Conservation (phyloP, 92 coral and sea anemone genomes). For the Metridium senile region DNA sequence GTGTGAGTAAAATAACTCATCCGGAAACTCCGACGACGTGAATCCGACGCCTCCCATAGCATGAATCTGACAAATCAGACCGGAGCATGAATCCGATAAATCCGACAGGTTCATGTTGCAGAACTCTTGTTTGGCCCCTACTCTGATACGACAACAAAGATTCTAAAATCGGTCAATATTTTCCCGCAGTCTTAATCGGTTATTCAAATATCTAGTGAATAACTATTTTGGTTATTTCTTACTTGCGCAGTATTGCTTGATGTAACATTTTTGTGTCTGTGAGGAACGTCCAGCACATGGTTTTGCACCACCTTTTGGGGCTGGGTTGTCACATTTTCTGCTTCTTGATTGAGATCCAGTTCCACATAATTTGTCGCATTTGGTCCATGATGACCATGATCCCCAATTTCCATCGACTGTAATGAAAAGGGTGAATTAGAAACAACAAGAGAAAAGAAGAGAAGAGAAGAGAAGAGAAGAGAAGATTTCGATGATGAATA, state of each 20-base stretch:
- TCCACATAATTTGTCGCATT: conserved; percentile 4
- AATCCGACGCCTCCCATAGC: no score
- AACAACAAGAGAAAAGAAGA: no score
- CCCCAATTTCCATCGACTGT: conserved; percentile 6
- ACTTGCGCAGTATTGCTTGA: background rate
- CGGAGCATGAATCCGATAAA: no score
- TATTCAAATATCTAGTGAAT: background rate
- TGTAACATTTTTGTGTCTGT: background rate
- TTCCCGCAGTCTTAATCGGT: background rate
- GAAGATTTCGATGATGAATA: no score
- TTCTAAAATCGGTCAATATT: background rate
- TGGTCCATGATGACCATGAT: background rate
- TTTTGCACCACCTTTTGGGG: conserved; percentile 10
- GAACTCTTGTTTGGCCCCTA: no score
- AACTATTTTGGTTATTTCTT: background rate
- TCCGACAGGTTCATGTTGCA: no score
- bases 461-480: background rate
- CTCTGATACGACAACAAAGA: no score
- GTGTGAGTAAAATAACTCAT: no score
- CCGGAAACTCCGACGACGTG: no score
- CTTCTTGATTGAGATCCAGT: conserved; percentile 1
- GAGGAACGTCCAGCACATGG: background rate
- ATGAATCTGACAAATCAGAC: no score
- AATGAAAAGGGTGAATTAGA: background rate
- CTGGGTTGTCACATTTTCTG: conserved; percentile 9